phyloP scores from a whole-genome alignment of 2,797 vertebrate genomes.

The Mormyrops boulengeri region DNA sequence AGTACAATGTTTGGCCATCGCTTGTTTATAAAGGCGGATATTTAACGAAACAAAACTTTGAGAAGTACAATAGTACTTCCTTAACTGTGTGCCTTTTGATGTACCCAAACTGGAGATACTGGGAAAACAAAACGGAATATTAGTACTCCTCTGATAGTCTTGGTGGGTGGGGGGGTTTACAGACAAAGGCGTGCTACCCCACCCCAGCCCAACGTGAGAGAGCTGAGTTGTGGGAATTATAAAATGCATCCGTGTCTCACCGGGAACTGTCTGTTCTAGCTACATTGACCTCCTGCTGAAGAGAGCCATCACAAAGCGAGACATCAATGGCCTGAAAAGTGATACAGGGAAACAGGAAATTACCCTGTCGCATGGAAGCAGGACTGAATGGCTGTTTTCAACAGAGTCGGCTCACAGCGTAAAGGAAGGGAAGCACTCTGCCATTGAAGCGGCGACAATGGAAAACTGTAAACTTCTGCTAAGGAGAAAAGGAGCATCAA shows the following conservation, averaged over 20 bases:
- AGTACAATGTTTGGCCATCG: background rate
- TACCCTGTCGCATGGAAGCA: slow-evolving; percentile 43
- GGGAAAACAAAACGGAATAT: background rate
- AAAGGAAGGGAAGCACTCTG: slow-evolving; percentile 48
- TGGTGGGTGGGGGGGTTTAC: slow-evolving; percentile 9
- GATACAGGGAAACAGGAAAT: slow-evolving; percentile 57
- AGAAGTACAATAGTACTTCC: background rate
- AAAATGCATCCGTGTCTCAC: slow-evolving; percentile 43
- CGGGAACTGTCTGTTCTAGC: slow-evolving; percentile 46
- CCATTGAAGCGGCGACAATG: slow-evolving; percentile 60
- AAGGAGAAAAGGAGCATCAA: slow-evolving; percentile 44
- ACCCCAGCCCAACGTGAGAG: slow-evolving; percentile 30
- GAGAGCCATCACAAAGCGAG: slow-evolving; percentile 56
- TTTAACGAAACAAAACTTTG: background rate
- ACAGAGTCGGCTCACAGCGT: slow-evolving; percentile 43
- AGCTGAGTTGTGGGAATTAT: slow-evolving; percentile 29
- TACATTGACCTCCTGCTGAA: slow-evolving; percentile 51
- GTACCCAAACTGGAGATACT: background rate
- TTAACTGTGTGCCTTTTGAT: background rate
- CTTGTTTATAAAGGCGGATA: background rate
- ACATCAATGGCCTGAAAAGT: slow-evolving; percentile 62
- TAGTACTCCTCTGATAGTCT: slow-evolving; percentile 18
- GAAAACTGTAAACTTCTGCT: slow-evolving; percentile 48
- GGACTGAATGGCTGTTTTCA: slow-evolving; percentile 48
- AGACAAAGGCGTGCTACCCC: slow-evolving; percentile 35